These are phyloP conservation scores for Lottia gigantea DNA, from an alignment of 2,888 invertebrate genomes.

Conservation along the genomic window DNA sequence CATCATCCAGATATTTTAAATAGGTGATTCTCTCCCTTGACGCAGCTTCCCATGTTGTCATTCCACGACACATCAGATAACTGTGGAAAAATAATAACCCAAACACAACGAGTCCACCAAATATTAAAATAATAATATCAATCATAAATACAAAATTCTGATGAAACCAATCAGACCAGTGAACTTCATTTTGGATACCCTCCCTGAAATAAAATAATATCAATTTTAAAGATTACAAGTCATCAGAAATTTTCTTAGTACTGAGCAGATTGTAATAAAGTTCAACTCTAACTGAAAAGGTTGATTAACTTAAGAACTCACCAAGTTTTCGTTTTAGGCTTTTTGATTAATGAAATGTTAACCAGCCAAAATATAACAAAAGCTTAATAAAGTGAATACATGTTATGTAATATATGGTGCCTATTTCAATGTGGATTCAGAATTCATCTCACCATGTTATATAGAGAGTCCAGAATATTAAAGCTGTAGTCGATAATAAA, in stretches of 20 bases:
- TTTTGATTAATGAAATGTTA: no score
- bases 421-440: no score
- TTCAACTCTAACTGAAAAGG: no score
- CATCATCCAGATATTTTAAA: slow-evolving; percentile 61
- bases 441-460: slow-evolving; percentile 50
- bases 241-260: neutral
- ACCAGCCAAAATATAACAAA: no score
- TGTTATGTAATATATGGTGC: no score
- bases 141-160: slow-evolving; percentile 56
- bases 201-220: slow-evolving; percentile 43
- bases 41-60: slow-evolving; percentile 67
- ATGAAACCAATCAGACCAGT: slow-evolving; percentile 58
- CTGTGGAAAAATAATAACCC: slow-evolving; percentile 63
- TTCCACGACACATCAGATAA: slow-evolving; percentile 60
- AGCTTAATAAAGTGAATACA: no score
- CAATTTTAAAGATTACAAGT: neutral
- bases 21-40: slow-evolving; percentile 67
- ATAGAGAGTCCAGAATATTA: slow-evolving; percentile 60
- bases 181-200: slow-evolving; percentile 41
- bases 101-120: slow-evolving; percentile 55
- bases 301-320: no score
- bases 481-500: slow-evolving; percentile 50
- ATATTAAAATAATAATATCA: slow-evolving; percentile 53
- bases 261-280: neutral
- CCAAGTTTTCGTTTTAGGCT: no score